Conservation (phyloP, 2,113 vertebrate species). For the Lipotes vexillifer region DNA sequence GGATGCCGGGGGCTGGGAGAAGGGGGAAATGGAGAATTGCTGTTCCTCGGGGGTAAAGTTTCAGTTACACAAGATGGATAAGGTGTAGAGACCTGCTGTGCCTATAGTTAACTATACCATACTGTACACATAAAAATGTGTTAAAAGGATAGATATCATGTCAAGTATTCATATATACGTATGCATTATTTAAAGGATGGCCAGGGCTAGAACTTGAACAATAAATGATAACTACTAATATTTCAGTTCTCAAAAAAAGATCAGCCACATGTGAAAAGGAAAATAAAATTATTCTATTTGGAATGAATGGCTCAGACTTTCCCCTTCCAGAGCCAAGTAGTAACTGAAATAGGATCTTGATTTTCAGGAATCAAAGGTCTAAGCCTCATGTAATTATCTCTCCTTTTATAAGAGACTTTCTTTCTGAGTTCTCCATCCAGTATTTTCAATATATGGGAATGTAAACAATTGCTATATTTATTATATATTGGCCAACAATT, state of each 20-base stretch:
- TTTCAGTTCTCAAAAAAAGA: conserved; percentile 20
- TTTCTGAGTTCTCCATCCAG: not conserved
- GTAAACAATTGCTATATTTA: not conserved
- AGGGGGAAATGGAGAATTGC: not conserved
- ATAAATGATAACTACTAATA: not conserved
- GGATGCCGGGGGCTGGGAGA: not conserved
- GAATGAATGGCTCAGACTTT: not conserved
- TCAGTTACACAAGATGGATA: not conserved
- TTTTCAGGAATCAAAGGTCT: conserved; percentile 13
- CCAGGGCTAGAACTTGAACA: not conserved
- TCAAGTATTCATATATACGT: not conserved
- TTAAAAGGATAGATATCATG: not conserved
- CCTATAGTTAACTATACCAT: not conserved
- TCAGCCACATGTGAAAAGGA: not conserved
- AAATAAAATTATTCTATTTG: not conserved
- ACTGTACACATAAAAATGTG: not conserved
- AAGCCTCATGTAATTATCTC: not conserved
- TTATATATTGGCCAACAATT: not conserved
- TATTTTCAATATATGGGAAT: conserved; percentile 16
- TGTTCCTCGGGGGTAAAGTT: not conserved
- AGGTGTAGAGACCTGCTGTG: not conserved
- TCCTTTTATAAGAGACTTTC: conserved; percentile 26
- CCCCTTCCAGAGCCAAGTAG: not conserved
- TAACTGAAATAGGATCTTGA: conserved; percentile 13
- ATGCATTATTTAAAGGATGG: not conserved